These are phyloP conservation scores for Incurvaria masculella DNA, from an alignment of 2,888 invertebrate species.

Conservation along the genomic window DNA sequence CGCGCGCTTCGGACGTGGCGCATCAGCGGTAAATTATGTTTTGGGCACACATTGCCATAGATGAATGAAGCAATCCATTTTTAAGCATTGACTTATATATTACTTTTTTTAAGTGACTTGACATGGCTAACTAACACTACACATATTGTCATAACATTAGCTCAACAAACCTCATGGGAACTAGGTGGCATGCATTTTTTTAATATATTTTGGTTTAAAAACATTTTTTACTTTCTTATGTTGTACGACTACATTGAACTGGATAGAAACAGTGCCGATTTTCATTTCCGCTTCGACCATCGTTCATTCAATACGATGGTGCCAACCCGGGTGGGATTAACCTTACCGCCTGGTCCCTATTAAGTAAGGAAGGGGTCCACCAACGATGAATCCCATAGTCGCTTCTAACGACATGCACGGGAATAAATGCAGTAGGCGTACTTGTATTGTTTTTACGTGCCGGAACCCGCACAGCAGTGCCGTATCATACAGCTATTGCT, in stretches of 20 bases:
- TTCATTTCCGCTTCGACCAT: no score
- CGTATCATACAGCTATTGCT: no score
- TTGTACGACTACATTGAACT: no score
- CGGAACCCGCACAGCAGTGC: conserved; percentile 15
- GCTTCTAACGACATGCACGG: no score
- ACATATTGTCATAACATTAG: neutral
- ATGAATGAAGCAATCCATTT: conserved; percentile 9
- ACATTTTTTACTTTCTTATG: no score
- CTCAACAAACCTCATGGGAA: neutral
- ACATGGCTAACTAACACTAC: neutral
- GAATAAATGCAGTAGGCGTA: no score
- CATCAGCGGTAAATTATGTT: conserved; percentile 27
- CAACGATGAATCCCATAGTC: conserved; percentile 2
- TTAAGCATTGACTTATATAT: conserved; percentile 3
- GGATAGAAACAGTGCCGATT: no score
- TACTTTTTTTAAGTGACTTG: conserved; percentile 4
- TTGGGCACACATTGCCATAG: conserved; percentile 13
- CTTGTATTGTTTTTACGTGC: conserved; percentile 1
- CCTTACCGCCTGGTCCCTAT: no score
- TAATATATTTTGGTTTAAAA: no score
- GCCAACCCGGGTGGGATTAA: no score
- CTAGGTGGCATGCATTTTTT: conserved; percentile 1
- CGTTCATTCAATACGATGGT: no score
- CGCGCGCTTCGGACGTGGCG: conserved; percentile 27
- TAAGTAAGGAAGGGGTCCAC: conserved; percentile 3